Base-by-base conservation (phyloP, 2,888 invertebrate species). In the Leucozona laternaria region DNA sequence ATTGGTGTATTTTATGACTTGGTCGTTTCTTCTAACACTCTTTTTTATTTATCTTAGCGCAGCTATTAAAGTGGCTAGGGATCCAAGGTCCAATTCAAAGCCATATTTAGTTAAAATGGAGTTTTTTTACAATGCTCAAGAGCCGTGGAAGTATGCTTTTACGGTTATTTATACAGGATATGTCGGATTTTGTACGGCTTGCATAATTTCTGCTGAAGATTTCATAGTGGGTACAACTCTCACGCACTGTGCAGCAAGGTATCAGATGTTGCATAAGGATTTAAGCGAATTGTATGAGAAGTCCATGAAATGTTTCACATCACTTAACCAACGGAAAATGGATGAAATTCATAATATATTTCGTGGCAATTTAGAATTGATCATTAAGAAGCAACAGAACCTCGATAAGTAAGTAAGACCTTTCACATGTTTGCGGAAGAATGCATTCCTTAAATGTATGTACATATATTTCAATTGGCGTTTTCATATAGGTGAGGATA, bases 41-140 rank as follows among this genome's bases (percentile, higher is more conserved):
- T 50, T 75, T 10, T 62, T 75, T 25, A 75, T 75, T 11, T 62
- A 58, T 45, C 37, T 75, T 5, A 62, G 60, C n/a, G 48, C 50
- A 28, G 53, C 50, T 11, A 37, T 75, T 17, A 58, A 34, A n/a
- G 37, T 75, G 13, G 28, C 37, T 13, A 60, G 48, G 28, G 62
- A 75, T 40, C 60, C 62, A n/a, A 37, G 6, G 13, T 75, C 73
- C 0, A 31, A 62, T 17, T 50, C 34, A 25, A 75, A 75, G 28
- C 73, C 73, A 8, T 62, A 62, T 22, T 53, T 75, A 10, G 57
- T 58, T 6, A 43, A 50, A 53, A 75, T 75, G 73, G 25, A 50
- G 8, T 75, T 75, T 37, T 50, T 62, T 13, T 75, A 75, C 20
- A 53, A 75, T n/a, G 73, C 73, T 5, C 73, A 75, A 20, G 53